These are phyloP conservation scores for Drosophila athabasca DNA, from an alignment of 1,140 invertebrate species.

Conservation along the genomic window DNA sequence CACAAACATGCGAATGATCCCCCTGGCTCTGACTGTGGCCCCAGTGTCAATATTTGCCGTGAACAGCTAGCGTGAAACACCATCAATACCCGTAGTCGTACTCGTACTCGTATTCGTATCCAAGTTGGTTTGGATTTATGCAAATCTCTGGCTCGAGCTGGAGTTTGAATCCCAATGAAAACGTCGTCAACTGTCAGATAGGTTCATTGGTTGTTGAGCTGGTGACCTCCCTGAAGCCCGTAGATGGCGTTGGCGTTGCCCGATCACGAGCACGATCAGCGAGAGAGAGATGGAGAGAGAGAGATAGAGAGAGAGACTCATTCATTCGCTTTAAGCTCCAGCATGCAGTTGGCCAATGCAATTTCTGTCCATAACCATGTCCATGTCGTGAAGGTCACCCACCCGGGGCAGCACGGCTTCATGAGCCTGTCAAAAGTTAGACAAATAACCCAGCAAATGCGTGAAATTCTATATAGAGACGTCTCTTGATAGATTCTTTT, in stretches of 20 bases:
- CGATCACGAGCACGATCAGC: conserved; percentile 55
- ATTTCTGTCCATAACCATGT: conserved; percentile 30
- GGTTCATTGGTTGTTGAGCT: conserved; percentile 28
- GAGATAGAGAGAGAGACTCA: conserved; percentile 4
- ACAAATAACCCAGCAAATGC: conserved; percentile 75
- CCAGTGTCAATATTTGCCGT: conserved; percentile 62
- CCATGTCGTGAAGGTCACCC: conserved; percentile 73
- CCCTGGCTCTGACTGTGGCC: conserved; percentile 2
- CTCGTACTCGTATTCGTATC: background rate
- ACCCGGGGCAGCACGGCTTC: conserved; percentile 11
- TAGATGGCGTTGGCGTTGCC: conserved; percentile 66
- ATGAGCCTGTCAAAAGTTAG: conserved; percentile 57
- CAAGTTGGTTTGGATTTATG: conserved; percentile 65
- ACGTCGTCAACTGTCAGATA: conserved; percentile 38
- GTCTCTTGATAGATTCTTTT: conserved; percentile 41
- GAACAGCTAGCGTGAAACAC: conserved; percentile 44
- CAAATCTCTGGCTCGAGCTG: conserved; percentile 46
- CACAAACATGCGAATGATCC: conserved; percentile 41
- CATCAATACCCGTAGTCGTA: background rate
- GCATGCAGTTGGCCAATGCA: conserved; percentile 6
- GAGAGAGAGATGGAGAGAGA: background rate
- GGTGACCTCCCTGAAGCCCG: conserved; percentile 60
- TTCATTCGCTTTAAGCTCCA: no score
- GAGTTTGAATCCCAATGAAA: conserved; percentile 35
- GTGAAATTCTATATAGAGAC: conserved; percentile 67